Base-by-base conservation (phyloP, 1,140 invertebrate genomes). In the Cotesia typhae region DNA sequence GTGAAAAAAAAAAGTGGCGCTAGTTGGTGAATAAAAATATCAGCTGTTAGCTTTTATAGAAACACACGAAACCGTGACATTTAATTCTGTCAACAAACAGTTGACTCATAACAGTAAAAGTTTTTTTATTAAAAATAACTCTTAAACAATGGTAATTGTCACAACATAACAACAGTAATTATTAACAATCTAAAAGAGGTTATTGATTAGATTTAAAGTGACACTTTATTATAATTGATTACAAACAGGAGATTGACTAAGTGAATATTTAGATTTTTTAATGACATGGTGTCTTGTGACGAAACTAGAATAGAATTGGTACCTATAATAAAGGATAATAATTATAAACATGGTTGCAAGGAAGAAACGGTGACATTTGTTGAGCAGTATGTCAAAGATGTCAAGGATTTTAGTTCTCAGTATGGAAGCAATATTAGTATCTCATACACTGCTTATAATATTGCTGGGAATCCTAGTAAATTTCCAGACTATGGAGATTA, bases 401-500 rank as follows among this genome's bases (percentile, higher is more conserved):
- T 96, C 35, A 84, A 91, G 61, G 93, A 94, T 81, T 96, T 95
- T 80, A 95, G 94, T 84, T 96, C 95, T 3, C 94, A 96, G 84
- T 97, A 97, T 87, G 95, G 95, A 63, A 94, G 92, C 86, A 92
- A 93, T 84, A 92, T 90, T 72, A 95, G 94, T 85, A 92, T 96
- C 81, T 96, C 94, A 0, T 97, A 97, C 80, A 94, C 94, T 6
- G 95, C 94, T 7, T 90, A 91, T 41, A 97, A 97, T 85, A 88
- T 97, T 74, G 90, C 92, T 71, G 95, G 95, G 6, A 91, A 92
- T 79, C 92, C 93, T 1, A 92, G 90, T 14, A 94, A 95, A 83
- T 97, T 92, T 88, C 95, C 95, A 1, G 90, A 90, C 72, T 96
- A 96, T 87, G 95, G 95, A 59, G 96, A 97, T 83, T 96, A 93